Conservation (phyloP, 1,140 invertebrate species). For the Dreissena polymorpha region DNA sequence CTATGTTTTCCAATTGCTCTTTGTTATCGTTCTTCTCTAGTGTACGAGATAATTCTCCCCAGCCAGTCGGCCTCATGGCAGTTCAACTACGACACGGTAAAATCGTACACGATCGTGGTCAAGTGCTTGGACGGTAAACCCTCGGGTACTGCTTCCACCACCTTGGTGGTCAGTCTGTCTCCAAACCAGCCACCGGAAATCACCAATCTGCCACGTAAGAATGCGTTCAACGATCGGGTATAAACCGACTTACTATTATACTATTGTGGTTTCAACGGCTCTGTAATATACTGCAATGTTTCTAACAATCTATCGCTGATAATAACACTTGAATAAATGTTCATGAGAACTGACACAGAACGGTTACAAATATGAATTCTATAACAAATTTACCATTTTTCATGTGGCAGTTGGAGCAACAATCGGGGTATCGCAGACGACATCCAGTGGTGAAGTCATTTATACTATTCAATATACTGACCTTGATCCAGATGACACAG, state of each 20-base stretch:
- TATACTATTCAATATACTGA: not conserved
- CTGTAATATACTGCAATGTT: too few species aligned
- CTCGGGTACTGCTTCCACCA: not conserved
- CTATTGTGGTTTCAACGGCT: too few species aligned
- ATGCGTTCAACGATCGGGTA: not conserved
- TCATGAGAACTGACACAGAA: too few species aligned
- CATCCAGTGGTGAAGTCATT: not conserved
- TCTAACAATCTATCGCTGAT: too few species aligned
- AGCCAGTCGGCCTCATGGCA: not conserved
- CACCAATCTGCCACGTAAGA: conserved; percentile 6
- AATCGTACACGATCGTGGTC: not conserved
- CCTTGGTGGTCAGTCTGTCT: not conserved
- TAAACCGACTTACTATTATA: too few species aligned
- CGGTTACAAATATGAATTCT: too few species aligned
- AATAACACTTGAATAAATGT: too few species aligned
- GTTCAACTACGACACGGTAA: not conserved
- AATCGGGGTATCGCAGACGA: not conserved
- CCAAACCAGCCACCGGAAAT: conserved; percentile 1
- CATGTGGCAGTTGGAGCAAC: not conserved
- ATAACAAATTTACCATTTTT: too few species aligned
- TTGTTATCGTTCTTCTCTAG: conserved; percentile 1
- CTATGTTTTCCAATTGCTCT: not conserved
- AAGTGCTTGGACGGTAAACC: not conserved
- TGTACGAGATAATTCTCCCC: not conserved
- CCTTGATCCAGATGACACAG: not conserved